phyloP scores from a whole-genome alignment of 2,888 invertebrate genomes.

The Chymomyza fuscimana region DNA sequence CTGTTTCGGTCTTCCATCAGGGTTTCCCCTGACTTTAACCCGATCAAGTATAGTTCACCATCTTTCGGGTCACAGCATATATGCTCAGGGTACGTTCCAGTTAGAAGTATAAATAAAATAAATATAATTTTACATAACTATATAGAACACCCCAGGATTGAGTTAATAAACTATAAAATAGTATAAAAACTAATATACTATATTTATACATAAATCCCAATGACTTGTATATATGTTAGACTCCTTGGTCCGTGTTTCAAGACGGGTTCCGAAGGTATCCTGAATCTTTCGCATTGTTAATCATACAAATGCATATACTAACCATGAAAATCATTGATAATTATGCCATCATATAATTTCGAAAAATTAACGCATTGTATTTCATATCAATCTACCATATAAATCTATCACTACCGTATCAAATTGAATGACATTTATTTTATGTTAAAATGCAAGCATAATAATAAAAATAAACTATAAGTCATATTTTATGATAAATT shows the following conservation, averaged over 20 bases:
- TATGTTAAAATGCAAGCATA: slow-evolving; percentile 43
- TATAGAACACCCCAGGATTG: slow-evolving; percentile 66
- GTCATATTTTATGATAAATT: slow-evolving; percentile 48
- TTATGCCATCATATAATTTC: slow-evolving; percentile 41
- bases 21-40: slow-evolving; percentile 28
- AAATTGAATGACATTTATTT: slow-evolving; percentile 48
- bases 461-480: slow-evolving; percentile 44
- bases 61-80: slow-evolving; percentile 33
- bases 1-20: too few relatives aligned
- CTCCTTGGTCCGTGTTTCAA: too few relatives aligned
- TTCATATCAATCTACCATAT: too few relatives aligned
- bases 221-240: too few relatives aligned
- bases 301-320: slow-evolving; percentile 34
- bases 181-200: slow-evolving; percentile 43
- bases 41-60: background rate
- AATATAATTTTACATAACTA: slow-evolving; percentile 52
- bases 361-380: slow-evolving; percentile 46
- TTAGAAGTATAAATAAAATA: slow-evolving; percentile 55
- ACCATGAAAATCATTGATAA: slow-evolving; percentile 39
- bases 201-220: slow-evolving; percentile 78
- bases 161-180: slow-evolving; percentile 43
- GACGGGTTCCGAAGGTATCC: too few relatives aligned
- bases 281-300: too few relatives aligned
- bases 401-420: slow-evolving; percentile 50
- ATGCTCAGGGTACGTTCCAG: slow-evolving; percentile 47